phyloP scores from a whole-genome alignment of 2,888 invertebrate genomes.

The Chorisops tibialis region DNA sequence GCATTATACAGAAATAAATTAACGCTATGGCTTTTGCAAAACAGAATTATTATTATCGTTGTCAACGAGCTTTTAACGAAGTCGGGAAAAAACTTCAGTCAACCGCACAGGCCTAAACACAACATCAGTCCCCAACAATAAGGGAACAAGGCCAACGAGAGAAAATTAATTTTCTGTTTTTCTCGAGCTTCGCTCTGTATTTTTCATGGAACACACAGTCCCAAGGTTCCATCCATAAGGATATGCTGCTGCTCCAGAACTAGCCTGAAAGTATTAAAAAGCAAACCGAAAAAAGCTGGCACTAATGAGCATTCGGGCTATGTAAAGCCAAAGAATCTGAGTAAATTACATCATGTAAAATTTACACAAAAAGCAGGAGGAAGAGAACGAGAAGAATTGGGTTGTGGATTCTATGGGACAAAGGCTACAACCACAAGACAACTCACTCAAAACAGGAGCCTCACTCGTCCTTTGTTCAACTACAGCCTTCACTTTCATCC shows the following conservation, averaged over 20 bases:
- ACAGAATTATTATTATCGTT: constrained; percentile 13
- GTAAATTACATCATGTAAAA: no score
- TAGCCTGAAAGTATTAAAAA: neutral
- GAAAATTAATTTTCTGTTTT: neutral
- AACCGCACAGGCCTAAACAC: neutral
- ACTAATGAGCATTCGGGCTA: constrained; percentile 9
- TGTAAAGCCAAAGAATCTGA: no score
- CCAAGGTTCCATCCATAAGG: neutral
- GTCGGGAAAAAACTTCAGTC: neutral
- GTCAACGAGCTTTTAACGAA: constrained; percentile 1
- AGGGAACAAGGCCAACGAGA: neutral
- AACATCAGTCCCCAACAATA: neutral
- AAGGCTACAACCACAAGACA: no score
- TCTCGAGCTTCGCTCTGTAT: neutral
- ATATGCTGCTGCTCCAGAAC: neutral
- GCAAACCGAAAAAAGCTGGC: neutral
- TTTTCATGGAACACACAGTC: neutral
- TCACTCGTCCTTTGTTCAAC: no score
- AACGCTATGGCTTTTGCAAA: constrained; percentile 2
- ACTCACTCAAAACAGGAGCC: no score
- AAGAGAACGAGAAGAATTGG: no score
- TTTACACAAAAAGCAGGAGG: no score
- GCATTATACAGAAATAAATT: constrained; percentile 19
- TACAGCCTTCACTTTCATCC: no score
- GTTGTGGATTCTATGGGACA: no score